Base-by-base conservation (phyloP, 2,797 vertebrate genomes). In the Lithobates pipiens region DNA sequence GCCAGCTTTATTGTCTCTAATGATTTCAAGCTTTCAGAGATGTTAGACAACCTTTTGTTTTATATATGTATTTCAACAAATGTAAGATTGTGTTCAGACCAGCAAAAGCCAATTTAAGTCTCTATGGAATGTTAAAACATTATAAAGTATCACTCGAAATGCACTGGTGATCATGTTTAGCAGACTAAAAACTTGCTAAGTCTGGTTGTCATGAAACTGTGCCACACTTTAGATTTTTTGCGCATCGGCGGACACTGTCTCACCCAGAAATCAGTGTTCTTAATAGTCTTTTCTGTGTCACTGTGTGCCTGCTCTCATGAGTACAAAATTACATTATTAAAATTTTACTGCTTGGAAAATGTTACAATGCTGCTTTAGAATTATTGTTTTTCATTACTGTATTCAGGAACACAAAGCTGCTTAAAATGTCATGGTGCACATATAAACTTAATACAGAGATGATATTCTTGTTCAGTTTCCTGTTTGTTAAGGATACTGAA, bases 131-230 rank as follows among this genome's bases (percentile, higher is more conserved):
- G 29, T 15, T 46, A 77, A 76, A 27, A 76, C 70, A 84, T 50
- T 65, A 67, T 67, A 80, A 85, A 57, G 61, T 81, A 61, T 70
- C 29, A 57, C 46, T 70, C 18, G 39, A 8, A 71, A 68, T 50
- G 54, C 42, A 57, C 46, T 76, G 73, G 63, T 54, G 25, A 69
- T 29, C 67, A 76, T 57, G 79, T 70, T 54, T 32, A 68, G 80
- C 63, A 80, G 72, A 70, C 77, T 80, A 42, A 36, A 63, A 72
- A 78, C 63, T 68, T 77, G 68, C n/a, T 71, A 74, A 76, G 54
- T 7, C 44, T 54, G 34, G 18, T 46, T 80, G 77, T 10, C 6
- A 32, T 29, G 23, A 36, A 36, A 75, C 21, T 25, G 9, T 25
- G 71, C 57, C 32, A 73, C 29, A 73, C 16, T 69, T 67, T 23